Evolutionary conservation across 2,888 invertebrate species (phyloP).

Genomic region (Xylophagus ater): DNA sequence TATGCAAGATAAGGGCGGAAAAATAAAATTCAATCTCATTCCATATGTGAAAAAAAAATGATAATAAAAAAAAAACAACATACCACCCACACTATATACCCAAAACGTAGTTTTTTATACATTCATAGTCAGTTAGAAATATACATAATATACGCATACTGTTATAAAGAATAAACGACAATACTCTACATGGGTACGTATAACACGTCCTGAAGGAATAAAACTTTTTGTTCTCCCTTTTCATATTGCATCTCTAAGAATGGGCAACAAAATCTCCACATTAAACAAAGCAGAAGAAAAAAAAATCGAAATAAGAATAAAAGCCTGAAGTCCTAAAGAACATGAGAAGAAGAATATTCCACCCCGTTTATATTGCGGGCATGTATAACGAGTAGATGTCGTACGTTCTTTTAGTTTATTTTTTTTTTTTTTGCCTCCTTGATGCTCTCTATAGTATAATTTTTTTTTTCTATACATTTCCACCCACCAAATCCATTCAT

Average conservation of each 20-base stretch:
- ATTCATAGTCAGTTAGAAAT: too few relatives aligned
- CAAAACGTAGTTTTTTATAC: not conserved
- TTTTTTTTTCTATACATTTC: not conserved
- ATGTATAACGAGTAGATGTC: conserved; percentile 16
- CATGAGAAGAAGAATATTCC: conserved; percentile 14
- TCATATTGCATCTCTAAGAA: not conserved
- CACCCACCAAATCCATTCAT: not conserved
- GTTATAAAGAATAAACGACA: too few relatives aligned
- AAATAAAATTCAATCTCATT: conserved; percentile 18
- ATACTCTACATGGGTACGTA: conserved; percentile 4
- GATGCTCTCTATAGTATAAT: conserved; percentile 2
- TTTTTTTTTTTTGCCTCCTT: conserved; percentile 2
- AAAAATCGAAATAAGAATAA: too few relatives aligned
- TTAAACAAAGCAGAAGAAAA: conserved; percentile 6
- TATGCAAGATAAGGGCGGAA: conserved; percentile 18
- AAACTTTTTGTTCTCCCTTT: too few relatives aligned
- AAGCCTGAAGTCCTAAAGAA: too few relatives aligned
- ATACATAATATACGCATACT: too few relatives aligned
- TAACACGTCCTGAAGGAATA: too few relatives aligned
- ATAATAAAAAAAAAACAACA: conserved; percentile 11
- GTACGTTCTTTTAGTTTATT: not conserved
- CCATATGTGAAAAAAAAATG: too few relatives aligned
- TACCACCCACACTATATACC: conserved; percentile 1
- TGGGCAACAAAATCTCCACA: conserved; percentile 7
- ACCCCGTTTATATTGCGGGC: conserved; percentile 17